Conservation (phyloP, 2,797 vertebrate genomes). For the Mormyrops boulengeri region DNA sequence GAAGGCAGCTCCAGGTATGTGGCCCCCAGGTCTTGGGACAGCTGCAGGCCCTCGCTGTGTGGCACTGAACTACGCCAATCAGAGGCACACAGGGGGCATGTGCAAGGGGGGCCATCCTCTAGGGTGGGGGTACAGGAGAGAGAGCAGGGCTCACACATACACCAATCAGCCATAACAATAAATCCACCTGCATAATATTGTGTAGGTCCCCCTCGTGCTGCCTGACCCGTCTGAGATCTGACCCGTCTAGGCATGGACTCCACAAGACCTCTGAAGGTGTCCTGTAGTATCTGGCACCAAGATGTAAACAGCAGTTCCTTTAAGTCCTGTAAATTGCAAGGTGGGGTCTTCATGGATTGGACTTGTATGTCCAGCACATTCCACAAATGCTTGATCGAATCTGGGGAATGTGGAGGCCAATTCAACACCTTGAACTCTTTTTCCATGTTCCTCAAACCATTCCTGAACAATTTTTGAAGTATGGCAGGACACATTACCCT, state of each 20-base stretch:
- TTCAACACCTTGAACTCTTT: neutral
- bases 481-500: neutral
- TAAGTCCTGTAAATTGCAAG: neutral
- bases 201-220: neutral
- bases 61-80: slow-evolving; percentile 87
- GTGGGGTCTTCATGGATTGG: neutral
- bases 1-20: slow-evolving; percentile 87
- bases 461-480: neutral
- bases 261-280: neutral
- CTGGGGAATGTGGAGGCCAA: neutral
- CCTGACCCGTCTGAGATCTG: neutral
- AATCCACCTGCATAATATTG: neutral
- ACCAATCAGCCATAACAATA: neutral
- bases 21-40: slow-evolving; percentile 85
- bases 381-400: neutral
- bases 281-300: neutral
- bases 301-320: neutral
- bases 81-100: slow-evolving; percentile 83
- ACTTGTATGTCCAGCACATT: neutral
- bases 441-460: neutral
- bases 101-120: slow-evolving; percentile 83
- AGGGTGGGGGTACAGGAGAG: slow-evolving; percentile 25
- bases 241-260: neutral
- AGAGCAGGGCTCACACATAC: slow-evolving; percentile 8
- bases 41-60: slow-evolving; percentile 81